Evolutionary conservation across 1,140 invertebrate species (phyloP).

Genomic region (Papilio dardanus): DNA sequence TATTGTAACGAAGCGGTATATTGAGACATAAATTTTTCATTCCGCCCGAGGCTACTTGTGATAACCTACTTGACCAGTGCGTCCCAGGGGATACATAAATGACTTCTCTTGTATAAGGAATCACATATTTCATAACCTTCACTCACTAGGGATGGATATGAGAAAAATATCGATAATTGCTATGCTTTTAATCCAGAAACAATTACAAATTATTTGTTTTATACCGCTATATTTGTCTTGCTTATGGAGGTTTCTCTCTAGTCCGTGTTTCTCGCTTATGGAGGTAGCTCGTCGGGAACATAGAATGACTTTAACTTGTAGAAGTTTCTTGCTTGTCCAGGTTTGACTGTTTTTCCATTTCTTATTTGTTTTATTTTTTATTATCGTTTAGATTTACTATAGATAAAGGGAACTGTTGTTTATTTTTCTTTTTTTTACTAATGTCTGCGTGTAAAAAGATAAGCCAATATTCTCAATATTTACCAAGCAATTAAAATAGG

Average conservation of each 20-base stretch:
- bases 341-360: too few species aligned
- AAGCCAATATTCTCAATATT: neutral
- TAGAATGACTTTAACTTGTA: too few species aligned
- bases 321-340: too few species aligned
- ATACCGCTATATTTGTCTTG: too few species aligned
- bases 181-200: neutral
- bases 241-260: too few species aligned
- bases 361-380: too few species aligned
- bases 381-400: too few species aligned
- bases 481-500: neutral
- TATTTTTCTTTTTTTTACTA: neutral
- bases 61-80: conserved; percentile 72
- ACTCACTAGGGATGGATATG: conserved; percentile 45
- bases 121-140: conserved; percentile 79
- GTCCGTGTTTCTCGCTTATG: too few species aligned
- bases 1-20: conserved; percentile 55
- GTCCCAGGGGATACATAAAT: conserved; percentile 79
- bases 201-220: neutral
- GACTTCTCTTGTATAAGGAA: conserved; percentile 80
- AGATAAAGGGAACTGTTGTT: too few species aligned
- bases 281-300: too few species aligned
- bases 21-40: conserved; percentile 82
- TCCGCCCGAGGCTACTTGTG: conserved; percentile 64
- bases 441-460: too few species aligned
- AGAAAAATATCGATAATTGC: conserved; percentile 48